A percentile compares a stretch with the other conserved stretches of the same genome.
Evolutionary conservation across 2,113 vertebrate genomes (phyloP).

Genomic region (Tychaedon coryphoeus): DNA sequence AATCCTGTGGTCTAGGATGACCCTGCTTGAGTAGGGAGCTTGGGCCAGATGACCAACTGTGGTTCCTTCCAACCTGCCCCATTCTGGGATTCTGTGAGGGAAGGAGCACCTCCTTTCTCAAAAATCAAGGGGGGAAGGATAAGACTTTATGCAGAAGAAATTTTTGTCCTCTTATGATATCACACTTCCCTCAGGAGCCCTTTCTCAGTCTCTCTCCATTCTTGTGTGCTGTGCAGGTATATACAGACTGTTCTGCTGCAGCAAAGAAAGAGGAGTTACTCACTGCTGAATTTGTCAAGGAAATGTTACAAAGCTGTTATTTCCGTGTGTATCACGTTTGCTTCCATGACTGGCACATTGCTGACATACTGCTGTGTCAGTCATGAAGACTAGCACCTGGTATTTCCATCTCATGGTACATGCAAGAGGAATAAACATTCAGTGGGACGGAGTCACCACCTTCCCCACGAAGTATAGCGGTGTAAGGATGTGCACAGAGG

Average conservation of each 20-base stretch:
- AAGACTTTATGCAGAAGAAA: background rate
- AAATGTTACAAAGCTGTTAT: background rate
- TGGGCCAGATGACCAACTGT: background rate
- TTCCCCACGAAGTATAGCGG: fast-evolving
- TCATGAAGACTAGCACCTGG: background rate
- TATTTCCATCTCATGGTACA: background rate
- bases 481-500: background rate
- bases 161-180: background rate
- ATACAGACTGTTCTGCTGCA: background rate
- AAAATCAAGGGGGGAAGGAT: background rate
- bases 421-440: background rate
- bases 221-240: background rate
- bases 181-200: background rate
- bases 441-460: background rate
- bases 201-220: background rate
- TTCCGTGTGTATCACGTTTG: background rate
- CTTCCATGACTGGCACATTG: background rate
- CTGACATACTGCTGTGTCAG: background rate
- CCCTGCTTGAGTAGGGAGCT: background rate
- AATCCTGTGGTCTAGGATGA: background rate
- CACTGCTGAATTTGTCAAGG: background rate
- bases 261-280: background rate
- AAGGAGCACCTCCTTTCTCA: background rate
- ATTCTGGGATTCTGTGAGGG: background rate
- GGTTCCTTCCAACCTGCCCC: background rate